These are phyloP conservation scores for Lepus europaeus DNA, from an alignment of 2,113 vertebrate species.

Conservation along the genomic window DNA sequence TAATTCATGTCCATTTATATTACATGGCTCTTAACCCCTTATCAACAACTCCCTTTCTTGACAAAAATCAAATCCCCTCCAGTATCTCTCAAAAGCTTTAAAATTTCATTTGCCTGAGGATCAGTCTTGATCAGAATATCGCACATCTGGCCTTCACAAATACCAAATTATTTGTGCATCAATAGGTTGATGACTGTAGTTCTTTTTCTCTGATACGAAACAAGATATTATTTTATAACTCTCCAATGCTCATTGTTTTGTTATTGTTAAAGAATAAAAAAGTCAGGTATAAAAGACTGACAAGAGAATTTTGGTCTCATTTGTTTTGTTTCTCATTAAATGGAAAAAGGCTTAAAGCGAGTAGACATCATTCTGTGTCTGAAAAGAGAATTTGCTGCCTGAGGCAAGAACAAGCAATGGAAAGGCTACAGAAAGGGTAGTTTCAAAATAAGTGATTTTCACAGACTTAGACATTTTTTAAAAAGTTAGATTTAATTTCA, in stretches of 20 bases:
- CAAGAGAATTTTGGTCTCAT: neutral
- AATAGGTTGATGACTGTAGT: neutral
- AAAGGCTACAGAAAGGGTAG: neutral
- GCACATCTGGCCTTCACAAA: neutral
- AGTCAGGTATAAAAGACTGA: neutral
- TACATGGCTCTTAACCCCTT: neutral
- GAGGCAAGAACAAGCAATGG: conserved; percentile 5
- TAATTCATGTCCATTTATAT: neutral
- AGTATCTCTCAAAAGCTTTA: conserved; percentile 11
- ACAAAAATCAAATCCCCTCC: neutral
- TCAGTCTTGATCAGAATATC: neutral
- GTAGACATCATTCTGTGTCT: neutral
- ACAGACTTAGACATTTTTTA: conserved; percentile 23
- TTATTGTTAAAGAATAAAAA: neutral
- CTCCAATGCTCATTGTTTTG: neutral
- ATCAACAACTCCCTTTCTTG: neutral
- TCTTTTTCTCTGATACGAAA: neutral
- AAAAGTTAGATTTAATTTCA: neutral
- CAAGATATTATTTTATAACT: neutral
- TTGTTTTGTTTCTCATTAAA: conserved; percentile 8
- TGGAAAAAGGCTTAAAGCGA: neutral
- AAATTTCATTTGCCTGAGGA: neutral
- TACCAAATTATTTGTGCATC: conserved; percentile 6
- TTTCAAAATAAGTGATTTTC: conserved; percentile 18
- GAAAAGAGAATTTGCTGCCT: neutral